Conservation (phyloP, 2,888 invertebrate genomes). For the Ischnus inquisitorius region DNA sequence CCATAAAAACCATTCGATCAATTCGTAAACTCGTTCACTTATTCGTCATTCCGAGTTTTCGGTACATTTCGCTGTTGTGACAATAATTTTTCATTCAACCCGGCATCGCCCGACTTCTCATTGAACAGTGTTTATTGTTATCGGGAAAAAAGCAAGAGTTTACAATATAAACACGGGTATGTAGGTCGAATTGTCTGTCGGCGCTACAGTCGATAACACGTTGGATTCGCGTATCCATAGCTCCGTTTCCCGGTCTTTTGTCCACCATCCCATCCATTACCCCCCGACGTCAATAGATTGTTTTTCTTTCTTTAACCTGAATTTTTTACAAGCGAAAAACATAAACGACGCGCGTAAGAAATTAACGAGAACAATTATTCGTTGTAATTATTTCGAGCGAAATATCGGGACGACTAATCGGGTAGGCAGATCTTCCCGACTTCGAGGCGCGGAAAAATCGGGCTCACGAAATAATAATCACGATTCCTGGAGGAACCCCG, state of each 20-base stretch:
- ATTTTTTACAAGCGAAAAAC: background rate
- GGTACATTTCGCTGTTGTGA: background rate
- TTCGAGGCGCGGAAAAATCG: too few relatives aligned
- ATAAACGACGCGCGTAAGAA: background rate
- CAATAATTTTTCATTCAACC: too few relatives aligned
- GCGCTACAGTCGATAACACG: background rate
- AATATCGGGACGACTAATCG: slow-evolving; percentile 1
- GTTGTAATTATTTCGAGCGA: background rate
- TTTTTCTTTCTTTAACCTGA: background rate
- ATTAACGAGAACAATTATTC: background rate
- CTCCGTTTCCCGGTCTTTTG: background rate
- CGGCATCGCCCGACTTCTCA: too few relatives aligned
- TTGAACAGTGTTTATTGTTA: too few relatives aligned
- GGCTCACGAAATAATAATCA: slow-evolving; percentile 20
- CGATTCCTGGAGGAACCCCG: background rate
- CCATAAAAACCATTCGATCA: background rate
- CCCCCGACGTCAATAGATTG: background rate
- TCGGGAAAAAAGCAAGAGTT: background rate
- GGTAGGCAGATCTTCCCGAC: background rate
- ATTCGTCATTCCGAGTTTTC: background rate
- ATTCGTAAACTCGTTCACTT: background rate
- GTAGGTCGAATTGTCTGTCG: background rate
- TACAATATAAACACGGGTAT: background rate
- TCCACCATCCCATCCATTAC: background rate
- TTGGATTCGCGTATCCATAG: background rate